These are phyloP conservation scores for Lasioglossum albipes DNA, from an alignment of 1,140 invertebrate genomes.

Conservation along the genomic window DNA sequence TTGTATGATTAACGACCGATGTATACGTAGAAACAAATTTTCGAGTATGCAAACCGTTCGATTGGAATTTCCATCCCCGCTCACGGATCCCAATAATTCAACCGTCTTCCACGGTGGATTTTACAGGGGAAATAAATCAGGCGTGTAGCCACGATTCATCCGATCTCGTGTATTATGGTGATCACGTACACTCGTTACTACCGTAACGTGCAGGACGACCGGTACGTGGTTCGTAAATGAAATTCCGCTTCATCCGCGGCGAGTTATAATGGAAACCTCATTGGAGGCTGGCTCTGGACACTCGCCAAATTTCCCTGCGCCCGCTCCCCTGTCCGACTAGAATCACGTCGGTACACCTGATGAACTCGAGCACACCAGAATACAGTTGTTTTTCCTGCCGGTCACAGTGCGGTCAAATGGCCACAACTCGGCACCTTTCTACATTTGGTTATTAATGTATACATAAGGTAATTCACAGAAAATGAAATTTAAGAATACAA, in stretches of 20 bases:
- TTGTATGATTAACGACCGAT: background rate
- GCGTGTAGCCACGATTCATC: conserved; percentile 14
- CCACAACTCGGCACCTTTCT: too few species aligned
- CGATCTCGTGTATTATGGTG: conserved; percentile 15
- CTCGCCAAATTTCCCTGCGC: conserved; percentile 14
- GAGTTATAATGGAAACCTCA: conserved; percentile 30
- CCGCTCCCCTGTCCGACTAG: background rate
- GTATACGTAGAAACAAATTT: too few species aligned
- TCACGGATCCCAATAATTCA: background rate
- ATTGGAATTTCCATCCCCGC: background rate
- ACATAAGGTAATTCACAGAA: too few species aligned
- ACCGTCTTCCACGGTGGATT: background rate
- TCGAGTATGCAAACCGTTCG: background rate
- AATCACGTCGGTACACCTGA: too few species aligned
- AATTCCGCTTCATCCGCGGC: conserved; percentile 16
- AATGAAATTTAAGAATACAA: too few species aligned
- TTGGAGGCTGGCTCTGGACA: conserved; percentile 7
- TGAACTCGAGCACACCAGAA: too few species aligned
- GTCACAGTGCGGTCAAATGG: too few species aligned
- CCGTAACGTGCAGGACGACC: conserved; percentile 40
- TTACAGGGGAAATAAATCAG: conserved; percentile 18
- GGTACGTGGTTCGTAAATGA: conserved; percentile 45
- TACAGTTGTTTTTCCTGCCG: too few species aligned
- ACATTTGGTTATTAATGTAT: too few species aligned
- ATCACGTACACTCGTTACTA: conserved; percentile 46